These are phyloP conservation scores for Zaprionus vittiger DNA, from an alignment of 1,140 invertebrate species.

Conservation along the genomic window DNA sequence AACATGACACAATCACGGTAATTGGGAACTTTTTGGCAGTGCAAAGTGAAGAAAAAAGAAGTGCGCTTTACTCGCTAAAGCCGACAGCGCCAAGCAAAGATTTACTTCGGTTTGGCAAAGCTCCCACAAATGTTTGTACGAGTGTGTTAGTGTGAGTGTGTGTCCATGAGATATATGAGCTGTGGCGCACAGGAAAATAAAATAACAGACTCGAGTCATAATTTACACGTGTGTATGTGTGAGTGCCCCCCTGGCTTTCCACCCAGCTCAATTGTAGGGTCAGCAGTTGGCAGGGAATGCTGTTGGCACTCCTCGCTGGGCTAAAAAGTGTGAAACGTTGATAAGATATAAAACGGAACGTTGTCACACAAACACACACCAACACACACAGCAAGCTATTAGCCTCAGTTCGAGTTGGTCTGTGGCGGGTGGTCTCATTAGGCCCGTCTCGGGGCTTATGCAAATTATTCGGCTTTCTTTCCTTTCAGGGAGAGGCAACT, in stretches of 20 bases:
- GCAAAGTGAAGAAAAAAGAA: slow-evolving; percentile 36
- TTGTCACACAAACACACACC: slow-evolving; percentile 33
- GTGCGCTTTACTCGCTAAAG: slow-evolving; percentile 36
- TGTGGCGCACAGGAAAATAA: slow-evolving; percentile 45
- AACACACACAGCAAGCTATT: slow-evolving; percentile 20
- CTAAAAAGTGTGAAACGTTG: slow-evolving; percentile 49
- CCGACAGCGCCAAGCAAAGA: slow-evolving; percentile 56
- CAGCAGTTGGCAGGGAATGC: slow-evolving; percentile 45
- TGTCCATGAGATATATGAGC: slow-evolving; percentile 46
- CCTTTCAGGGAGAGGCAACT: slow-evolving; percentile 44
- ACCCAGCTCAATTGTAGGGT: slow-evolving; percentile 15
- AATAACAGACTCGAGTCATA: slow-evolving; percentile 60
- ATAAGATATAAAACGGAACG: slow-evolving; percentile 37
- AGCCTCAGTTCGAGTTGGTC: slow-evolving; percentile 20
- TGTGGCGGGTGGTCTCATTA: slow-evolving; percentile 34
- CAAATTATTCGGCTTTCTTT: slow-evolving; percentile 55
- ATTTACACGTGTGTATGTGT: slow-evolving; percentile 48
- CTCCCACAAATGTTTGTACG: slow-evolving; percentile 41
- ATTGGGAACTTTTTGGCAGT: slow-evolving; percentile 60
- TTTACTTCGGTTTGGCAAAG: slow-evolving; percentile 60
- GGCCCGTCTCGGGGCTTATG: slow-evolving; percentile 53
- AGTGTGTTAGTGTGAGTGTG: slow-evolving; percentile 23
- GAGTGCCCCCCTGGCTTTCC: not conserved
- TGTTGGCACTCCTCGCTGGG: slow-evolving; percentile 26
- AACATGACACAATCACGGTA: slow-evolving; percentile 54